phyloP scores from a whole-genome alignment of 23 tunicate species.

The Trididemnum nubilum region DNA sequence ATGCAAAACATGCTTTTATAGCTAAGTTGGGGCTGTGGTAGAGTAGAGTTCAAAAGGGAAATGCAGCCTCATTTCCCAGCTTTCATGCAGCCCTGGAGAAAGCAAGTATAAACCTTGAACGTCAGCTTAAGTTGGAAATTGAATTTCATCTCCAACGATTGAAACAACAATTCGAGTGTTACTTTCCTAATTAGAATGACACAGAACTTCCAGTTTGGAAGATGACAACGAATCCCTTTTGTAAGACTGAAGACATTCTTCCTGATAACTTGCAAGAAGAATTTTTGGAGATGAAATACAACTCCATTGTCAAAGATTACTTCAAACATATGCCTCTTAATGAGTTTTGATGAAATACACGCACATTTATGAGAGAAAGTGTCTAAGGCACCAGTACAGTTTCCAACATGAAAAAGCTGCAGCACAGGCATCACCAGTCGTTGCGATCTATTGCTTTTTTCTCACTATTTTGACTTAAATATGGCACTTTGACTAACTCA shows the following conservation, averaged over 20 bases:
- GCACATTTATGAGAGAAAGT: constrained; percentile 26
- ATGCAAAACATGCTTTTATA: constrained; percentile 38
- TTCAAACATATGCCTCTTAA: constrained; percentile 28
- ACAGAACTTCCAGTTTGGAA: constrained; percentile 38
- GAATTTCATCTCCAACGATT: constrained; percentile 18
- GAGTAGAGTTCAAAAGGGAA: constrained; percentile 30
- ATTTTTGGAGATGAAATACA: constrained; percentile 45
- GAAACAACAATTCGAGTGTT: constrained; percentile 34
- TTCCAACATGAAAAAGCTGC: too few relatives aligned
- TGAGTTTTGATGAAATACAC: constrained; percentile 34
- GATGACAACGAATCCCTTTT: constrained; percentile 49
- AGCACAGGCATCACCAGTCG: too few relatives aligned
- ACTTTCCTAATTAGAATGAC: constrained; percentile 17
- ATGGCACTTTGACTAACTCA: too few relatives aligned
- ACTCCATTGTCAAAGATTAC: constrained; percentile 14
- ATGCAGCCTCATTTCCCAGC: constrained; percentile 37
- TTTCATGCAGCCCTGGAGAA: constrained; percentile 31
- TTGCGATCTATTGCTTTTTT: too few relatives aligned
- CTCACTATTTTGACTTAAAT: too few relatives aligned
- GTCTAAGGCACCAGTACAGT: too few relatives aligned
- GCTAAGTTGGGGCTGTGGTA: constrained; percentile 45
- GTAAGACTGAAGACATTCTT: constrained; percentile 39
- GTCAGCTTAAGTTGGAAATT: constrained; percentile 18
- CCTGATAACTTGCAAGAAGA: constrained; percentile 45
- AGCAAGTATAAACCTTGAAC: constrained; percentile 4